These are phyloP conservation scores for Melanostoma mellinum DNA, from an alignment of 2,888 invertebrate species.

Conservation along the genomic window DNA sequence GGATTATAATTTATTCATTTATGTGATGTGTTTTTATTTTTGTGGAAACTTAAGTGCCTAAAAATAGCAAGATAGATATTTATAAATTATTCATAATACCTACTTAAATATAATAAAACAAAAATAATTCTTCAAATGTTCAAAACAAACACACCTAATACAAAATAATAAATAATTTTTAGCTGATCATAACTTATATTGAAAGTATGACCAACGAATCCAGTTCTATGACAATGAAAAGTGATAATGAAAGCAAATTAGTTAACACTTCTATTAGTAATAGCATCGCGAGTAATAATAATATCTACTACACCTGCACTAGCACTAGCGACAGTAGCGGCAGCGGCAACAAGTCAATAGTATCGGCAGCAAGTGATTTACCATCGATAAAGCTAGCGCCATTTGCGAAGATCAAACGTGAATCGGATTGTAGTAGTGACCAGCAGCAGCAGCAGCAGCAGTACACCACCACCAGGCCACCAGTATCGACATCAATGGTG, in stretches of 20 bases:
- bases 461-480: conserved; percentile 12
- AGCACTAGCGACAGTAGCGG: conserved; percentile 35
- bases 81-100: conserved; percentile 3
- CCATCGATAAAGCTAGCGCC: conserved; percentile 69
- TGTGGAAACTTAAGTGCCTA: conserved; percentile 68
- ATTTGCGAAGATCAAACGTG: conserved; percentile 69
- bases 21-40: conserved; percentile 57
- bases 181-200: conserved; percentile 33
- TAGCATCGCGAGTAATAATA: conserved; percentile 49
- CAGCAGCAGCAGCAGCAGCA: conserved; percentile 1
- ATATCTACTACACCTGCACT: conserved; percentile 59
- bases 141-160: conserved; percentile 42
- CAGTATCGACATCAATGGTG: conserved; percentile 46
- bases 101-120: conserved; percentile 1
- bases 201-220: conserved; percentile 70
- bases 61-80: conserved; percentile 58
- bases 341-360: conserved; percentile 43
- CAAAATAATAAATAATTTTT: conserved; percentile 21
- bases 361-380: conserved; percentile 55
- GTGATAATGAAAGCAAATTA: conserved; percentile 73
- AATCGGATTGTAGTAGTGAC: conserved; percentile 51
- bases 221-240: conserved; percentile 73
- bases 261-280: conserved; percentile 57
- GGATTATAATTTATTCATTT: conserved; percentile 30
- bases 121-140: conserved; percentile 54